Evolutionary conservation across 2,888 invertebrate genomes (phyloP).

Genomic region (Cephus nigrinus): DNA sequence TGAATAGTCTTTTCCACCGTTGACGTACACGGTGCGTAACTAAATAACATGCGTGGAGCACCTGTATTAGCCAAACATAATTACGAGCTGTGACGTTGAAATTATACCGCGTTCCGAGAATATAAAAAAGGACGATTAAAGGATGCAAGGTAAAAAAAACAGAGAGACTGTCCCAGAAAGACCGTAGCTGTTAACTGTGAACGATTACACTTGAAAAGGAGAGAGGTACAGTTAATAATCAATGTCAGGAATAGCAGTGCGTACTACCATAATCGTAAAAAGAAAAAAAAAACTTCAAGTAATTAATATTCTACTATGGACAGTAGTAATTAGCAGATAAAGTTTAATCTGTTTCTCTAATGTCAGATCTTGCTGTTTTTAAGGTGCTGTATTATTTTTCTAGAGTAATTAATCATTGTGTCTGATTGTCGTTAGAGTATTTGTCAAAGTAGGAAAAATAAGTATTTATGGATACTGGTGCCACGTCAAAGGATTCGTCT

Average conservation of each 20-base stretch:
- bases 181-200: neutral
- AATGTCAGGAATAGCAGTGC: neutral
- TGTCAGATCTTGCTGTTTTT: too few relatives aligned
- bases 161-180: neutral
- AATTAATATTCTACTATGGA: too few relatives aligned
- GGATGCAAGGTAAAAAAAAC: neutral
- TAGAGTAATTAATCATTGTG: too few relatives aligned
- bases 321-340: too few relatives aligned
- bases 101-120: neutral
- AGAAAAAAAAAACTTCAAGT: too few relatives aligned
- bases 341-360: too few relatives aligned
- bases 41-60: neutral
- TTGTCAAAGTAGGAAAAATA: too few relatives aligned
- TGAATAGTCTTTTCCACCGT: neutral
- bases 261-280: neutral
- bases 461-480: too few relatives aligned
- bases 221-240: neutral
- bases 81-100: neutral
- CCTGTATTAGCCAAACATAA: neutral
- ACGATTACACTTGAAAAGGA: neutral
- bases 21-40: neutral
- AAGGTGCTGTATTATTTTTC: too few relatives aligned
- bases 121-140: neutral
- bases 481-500: too few relatives aligned
- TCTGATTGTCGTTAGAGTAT: too few relatives aligned